These are phyloP conservation scores for Scaptomyza flava DNA, from an alignment of 2,888 invertebrate species.

Conservation along the genomic window DNA sequence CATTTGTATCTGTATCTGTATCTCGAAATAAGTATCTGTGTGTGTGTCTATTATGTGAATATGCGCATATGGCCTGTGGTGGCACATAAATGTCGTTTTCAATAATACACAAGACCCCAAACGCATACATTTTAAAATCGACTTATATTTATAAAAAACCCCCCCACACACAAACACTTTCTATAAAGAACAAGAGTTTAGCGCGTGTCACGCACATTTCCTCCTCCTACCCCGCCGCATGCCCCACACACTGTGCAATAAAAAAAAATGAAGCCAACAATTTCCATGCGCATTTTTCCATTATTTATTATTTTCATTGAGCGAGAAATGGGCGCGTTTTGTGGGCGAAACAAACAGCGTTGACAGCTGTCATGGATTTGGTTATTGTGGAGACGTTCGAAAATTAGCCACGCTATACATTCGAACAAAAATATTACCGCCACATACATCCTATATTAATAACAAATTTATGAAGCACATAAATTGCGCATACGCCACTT, in stretches of 20 bases:
- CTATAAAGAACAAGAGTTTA: slow-evolving; percentile 51
- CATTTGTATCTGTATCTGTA: slow-evolving; percentile 39
- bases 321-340: not conserved
- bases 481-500: slow-evolving; percentile 46
- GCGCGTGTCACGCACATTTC: slow-evolving; percentile 69
- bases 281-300: slow-evolving; percentile 77
- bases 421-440: slow-evolving; percentile 5
- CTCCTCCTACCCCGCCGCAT: not conserved
- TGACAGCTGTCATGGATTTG: slow-evolving; percentile 71
- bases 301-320: slow-evolving; percentile 69
- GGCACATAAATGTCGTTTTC: slow-evolving; percentile 71
- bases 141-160: slow-evolving; percentile 30
- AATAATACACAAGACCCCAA: slow-evolving; percentile 61
- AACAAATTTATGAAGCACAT: slow-evolving; percentile 23
- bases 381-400: slow-evolving; percentile 37
- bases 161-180: slow-evolving; percentile 1
- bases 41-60: slow-evolving; percentile 62
- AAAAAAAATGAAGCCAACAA: slow-evolving; percentile 22
- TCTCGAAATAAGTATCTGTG: slow-evolving; percentile 10
- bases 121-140: slow-evolving; percentile 60
- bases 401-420: slow-evolving; percentile 72
- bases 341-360: slow-evolving; percentile 13
- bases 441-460: slow-evolving; percentile 9
- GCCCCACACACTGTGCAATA: not conserved
- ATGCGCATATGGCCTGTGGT: slow-evolving; percentile 67